Base-by-base conservation (phyloP, 2,797 vertebrate genomes). In the Gymnothorax reevesii region DNA sequence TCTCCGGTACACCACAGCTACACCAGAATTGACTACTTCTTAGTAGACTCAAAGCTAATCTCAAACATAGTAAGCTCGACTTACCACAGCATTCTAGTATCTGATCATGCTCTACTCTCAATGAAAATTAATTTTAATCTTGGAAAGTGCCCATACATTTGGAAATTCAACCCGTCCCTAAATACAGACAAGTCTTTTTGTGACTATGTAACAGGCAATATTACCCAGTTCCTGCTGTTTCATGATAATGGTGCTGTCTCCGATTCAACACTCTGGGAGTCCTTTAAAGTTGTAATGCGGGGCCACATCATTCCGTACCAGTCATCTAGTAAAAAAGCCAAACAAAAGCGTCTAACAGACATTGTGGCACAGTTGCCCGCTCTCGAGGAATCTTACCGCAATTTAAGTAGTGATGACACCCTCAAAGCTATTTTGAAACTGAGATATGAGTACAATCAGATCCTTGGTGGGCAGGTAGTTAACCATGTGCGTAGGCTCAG, bases 81-180 rank as follows among this genome's bases (percentile, higher is more conserved):
- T 10, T 8, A 3, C 20, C 57, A 13, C 13, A 60, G 57, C 57
- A 6, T 13, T 7, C 57, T 7, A 60, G 57, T 60, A 60, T 60
- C 7, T 60, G n/a, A n/a, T 69, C 83, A 87, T 57, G 27, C 82
- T 6, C 79, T 27, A 66, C 49, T 57, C 22, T 82, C 13, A 3
- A 20, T 82, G 13, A 82, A 82, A 49, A 54, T 82, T 82, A 54
- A 52, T 82, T 55, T 82, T 20, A 69, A 86, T 17, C 2, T 25
- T 7, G 4, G 57, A 49, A 7, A 57, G 59, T 54, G 22, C 55
- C 59, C 54, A 1, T 69, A 86, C 60, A 86, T 52, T 52, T 86
- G 85, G 75, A 86, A 15, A 66, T 25, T 62, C 33, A 86, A 86
- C 42, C 77, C 79, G 3, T 42, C 85, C 1, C 57, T 86, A 25